Conservation (phyloP, 1,140 invertebrate genomes). For the Drosophila bifasciata region DNA sequence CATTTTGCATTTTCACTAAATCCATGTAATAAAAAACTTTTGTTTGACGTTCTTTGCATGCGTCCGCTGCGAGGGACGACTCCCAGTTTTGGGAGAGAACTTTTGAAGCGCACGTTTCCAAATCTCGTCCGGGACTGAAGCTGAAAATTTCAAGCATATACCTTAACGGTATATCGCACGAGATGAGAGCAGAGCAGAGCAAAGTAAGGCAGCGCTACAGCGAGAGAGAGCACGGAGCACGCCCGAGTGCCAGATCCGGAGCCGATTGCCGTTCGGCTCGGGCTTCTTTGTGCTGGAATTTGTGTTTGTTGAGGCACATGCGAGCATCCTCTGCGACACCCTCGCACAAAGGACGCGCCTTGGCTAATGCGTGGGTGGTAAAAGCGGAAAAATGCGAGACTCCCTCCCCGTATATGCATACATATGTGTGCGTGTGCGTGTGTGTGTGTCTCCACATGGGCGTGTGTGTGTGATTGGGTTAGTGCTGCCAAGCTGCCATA, state of each 20-base stretch:
- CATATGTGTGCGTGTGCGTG: constrained; percentile 45
- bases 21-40: constrained; percentile 18
- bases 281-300: constrained; percentile 71
- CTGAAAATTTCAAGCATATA: constrained; percentile 78
- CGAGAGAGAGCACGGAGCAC: constrained; percentile 8
- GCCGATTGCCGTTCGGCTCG: constrained; percentile 52
- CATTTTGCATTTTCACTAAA: constrained; percentile 24
- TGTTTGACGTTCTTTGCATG: constrained; percentile 51
- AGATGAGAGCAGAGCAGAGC: constrained; percentile 17
- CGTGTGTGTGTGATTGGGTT: constrained; percentile 13
- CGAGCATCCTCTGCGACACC: constrained; percentile 77
- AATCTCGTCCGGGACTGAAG: constrained; percentile 82
- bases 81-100: constrained; percentile 28
- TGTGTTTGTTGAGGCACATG: constrained; percentile 80
- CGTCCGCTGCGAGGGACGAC: constrained; percentile 24
- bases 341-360: constrained; percentile 67
- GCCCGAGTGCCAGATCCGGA: constrained; percentile 29
- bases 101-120: constrained; percentile 72
- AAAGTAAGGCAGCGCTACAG: constrained; percentile 2
- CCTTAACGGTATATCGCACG: constrained; percentile 67
- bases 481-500: constrained; percentile 38
- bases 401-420: constrained; percentile 1
- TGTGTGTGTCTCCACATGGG: too few species aligned
- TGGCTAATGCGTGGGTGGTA: constrained; percentile 49
- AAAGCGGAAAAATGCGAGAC: constrained; percentile 50